phyloP scores from a whole-genome alignment of 2,113 vertebrate species.

The Mola mola region DNA sequence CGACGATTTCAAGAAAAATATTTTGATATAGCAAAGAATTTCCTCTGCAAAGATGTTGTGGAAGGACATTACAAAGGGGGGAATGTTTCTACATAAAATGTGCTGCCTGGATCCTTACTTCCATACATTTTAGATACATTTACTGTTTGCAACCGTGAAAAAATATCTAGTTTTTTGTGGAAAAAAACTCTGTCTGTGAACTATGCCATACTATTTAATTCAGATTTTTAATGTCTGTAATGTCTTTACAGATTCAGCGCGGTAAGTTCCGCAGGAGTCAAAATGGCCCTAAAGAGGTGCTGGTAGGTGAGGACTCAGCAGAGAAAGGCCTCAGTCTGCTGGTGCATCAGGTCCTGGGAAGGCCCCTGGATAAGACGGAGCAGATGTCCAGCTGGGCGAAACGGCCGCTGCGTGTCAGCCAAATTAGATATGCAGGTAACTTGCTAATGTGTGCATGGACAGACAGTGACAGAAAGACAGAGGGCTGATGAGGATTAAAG shows the following conservation, averaged over 20 bases:
- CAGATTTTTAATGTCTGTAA: neutral
- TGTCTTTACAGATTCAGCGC: slow-evolving; percentile 68
- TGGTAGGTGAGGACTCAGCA: slow-evolving; percentile 49
- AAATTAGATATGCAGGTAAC: slow-evolving; percentile 89
- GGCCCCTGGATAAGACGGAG: slow-evolving; percentile 87
- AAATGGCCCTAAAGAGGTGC: slow-evolving; percentile 44
- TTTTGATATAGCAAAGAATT: slow-evolving; percentile 16
- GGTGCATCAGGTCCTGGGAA: slow-evolving; percentile 86
- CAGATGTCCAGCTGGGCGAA: slow-evolving; percentile 93
- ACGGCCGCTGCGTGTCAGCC: slow-evolving; percentile 83
- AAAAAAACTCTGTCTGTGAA: no score
- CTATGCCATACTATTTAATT: no score
- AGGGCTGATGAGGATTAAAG: slow-evolving; percentile 38
- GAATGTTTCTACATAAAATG: neutral
- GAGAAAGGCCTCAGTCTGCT: slow-evolving; percentile 89
- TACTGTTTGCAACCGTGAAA: no score
- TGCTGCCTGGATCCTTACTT: neutral
- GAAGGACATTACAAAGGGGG: no score
- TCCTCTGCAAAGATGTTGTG: neutral
- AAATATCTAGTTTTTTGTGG: no score
- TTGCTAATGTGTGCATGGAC: slow-evolving; percentile 35
- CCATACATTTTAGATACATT: neutral
- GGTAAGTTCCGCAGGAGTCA: slow-evolving; percentile 18
- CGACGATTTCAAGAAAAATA: slow-evolving; percentile 15
- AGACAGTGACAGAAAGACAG: slow-evolving; percentile 52